phyloP scores from a whole-genome alignment of 2,113 vertebrate species.

The Pseudonaja textilis region DNA sequence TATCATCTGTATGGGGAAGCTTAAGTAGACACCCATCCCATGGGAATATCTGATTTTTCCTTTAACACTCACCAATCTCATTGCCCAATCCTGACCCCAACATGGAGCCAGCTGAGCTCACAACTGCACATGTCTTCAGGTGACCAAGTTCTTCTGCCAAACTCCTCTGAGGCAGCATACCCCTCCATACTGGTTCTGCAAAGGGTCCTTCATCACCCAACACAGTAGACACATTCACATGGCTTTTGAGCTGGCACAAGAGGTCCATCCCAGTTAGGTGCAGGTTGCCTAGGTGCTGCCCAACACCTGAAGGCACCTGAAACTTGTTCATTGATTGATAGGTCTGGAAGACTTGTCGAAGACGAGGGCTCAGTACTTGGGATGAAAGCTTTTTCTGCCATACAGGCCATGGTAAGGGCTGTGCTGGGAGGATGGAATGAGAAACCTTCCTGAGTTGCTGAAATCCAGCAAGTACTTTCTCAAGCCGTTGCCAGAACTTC shows the following conservation, averaged over 20 bases:
- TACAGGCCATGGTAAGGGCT: slow-evolving; percentile 52
- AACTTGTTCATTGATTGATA: slow-evolving; percentile 62
- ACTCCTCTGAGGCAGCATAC: not conserved
- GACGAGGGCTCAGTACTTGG: slow-evolving; percentile 68
- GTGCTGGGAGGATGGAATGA: no score
- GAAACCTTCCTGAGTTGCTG: not conserved
- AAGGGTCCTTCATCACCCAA: not conserved
- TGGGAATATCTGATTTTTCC: not conserved
- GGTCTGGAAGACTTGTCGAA: slow-evolving; percentile 76
- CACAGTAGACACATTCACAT: slow-evolving; percentile 7
- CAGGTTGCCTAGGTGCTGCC: no score
- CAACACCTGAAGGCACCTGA: not conserved
- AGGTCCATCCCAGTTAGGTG: not conserved
- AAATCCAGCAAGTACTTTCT: not conserved
- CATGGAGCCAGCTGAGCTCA: slow-evolving; percentile 23
- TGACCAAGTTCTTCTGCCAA: not conserved
- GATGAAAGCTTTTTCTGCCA: slow-evolving; percentile 78
- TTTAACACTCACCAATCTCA: slow-evolving; percentile 19
- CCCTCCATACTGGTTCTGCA: not conserved
- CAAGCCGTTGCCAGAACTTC: not conserved
- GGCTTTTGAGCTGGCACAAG: slow-evolving; percentile 7
- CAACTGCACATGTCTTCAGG: slow-evolving; percentile 9
- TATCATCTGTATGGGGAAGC: not conserved
- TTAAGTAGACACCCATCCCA: not conserved
- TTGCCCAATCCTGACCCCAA: slow-evolving; percentile 9